Base-by-base conservation (phyloP, 2,888 invertebrate genomes). In the Drosophila nigricruria region DNA sequence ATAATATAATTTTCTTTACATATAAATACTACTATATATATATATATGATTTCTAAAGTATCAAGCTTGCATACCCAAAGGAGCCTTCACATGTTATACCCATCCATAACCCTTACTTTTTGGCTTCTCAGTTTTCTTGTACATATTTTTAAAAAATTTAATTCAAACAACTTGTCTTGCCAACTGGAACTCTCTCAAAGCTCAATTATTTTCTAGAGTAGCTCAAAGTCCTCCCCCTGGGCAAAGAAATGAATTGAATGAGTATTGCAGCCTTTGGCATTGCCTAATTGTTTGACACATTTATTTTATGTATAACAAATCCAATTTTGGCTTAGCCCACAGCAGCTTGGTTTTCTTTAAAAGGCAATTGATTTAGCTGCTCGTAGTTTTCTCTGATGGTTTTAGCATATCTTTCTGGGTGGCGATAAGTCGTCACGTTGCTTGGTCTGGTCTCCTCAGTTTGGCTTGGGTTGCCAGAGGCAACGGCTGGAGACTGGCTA, bases 381-480 rank as follows among this genome's bases (percentile, higher is more conserved):
- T 16, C 42, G 34, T 70, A 70, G 65, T 70, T 72, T 56, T 23
- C 40, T 30, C n/a, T 30, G 57, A 32, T 47, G 25, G n/a, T 40
- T 63, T 32, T 5, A 27, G 23, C 40, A 36, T n/a, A 43, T 57
- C 40, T 32, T 3, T 45, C 42, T 45, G 6, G 32, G 25, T 6
- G 36, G 32, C 36, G 25, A 34, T 56, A 65, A 56, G 42, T 27
- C 38, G 42, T 18, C 30, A 16, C 27, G 23, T 20, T 49, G 53
- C 40, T 40, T 8, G 16, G 18, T 18, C 27, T 8, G 16, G 18
- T 18, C 27, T 27, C 5, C n/a, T 0, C 20, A 16, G 32, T 18
- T 67, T 18, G 49, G 34, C 47, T 32, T 47, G 27, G 12, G 58
- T 67, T 78, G 76, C 70, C 75, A 50, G 38, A 54, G 70, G 78